Base-by-base conservation (phyloP, 2,888 invertebrate genomes). In the Acleris laterana region DNA sequence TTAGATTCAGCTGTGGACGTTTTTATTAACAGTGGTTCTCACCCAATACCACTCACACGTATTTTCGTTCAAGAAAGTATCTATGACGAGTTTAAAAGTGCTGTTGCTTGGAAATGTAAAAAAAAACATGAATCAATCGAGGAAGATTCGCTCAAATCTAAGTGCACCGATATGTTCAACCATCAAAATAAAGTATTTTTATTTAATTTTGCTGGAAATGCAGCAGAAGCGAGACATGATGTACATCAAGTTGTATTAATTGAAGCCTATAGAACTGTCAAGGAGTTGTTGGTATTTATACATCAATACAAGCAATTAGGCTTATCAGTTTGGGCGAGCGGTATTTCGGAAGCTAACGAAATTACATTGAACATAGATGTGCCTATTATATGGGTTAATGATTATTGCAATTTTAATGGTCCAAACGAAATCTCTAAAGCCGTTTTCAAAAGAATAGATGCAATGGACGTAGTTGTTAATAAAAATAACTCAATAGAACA, bases 41-140 rank as follows among this genome's bases (percentile, higher is more conserved):
- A 74, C 6, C 82, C 82, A 0, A 87, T 88, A 85, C 77, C 70
- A 9, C 63, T 88, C 19, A 68, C 69, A 9, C 76, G 71, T 11
- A 73, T 89, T 44, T 68, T 81, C 1, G 81, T 89, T 3, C 88
- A 89, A 69, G 89, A 89, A 68, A 79, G 73, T 70, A 72, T 81
- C 3, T 77, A 78, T 44, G 73, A 79, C 16, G 71, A 73, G 2
- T 85, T 89, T 60, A 79, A 79, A 56, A 69, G 71, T 3, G 70
- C 72, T 6, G 60, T 87, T 5, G 62, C 67, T 38, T 80, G 81
- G 79, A 85, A 83, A 72, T 73, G 74, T 51, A 68, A 68, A 46
- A 6, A 6, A 5, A 46, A 46, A 1, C 1, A 46, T n/a, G 4
- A 49, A 16, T n/a, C 17, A 2, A 1, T 28, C 9, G 46, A n/a